phyloP scores from a whole-genome alignment of 2,888 invertebrate genomes.

The Dromius quadrimaculatus region DNA sequence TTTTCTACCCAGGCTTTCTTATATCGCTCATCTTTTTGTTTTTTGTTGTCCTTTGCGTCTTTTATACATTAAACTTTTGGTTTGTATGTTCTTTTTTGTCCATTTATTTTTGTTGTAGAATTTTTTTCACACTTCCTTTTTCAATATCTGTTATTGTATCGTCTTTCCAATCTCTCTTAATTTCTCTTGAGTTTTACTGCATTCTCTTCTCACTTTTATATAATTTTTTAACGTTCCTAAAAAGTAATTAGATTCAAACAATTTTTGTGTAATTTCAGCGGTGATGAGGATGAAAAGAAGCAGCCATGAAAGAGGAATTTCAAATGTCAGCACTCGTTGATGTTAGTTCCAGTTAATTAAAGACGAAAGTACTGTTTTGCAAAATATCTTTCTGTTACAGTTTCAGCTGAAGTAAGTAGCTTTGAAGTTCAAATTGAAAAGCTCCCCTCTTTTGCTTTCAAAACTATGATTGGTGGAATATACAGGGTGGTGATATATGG shows the following conservation, averaged over 20 bases:
- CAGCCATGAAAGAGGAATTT: not conserved
- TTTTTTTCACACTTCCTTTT: too few species aligned
- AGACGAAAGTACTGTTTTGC: constrained; percentile 33
- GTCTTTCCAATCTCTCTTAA: too few species aligned
- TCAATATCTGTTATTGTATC: too few species aligned
- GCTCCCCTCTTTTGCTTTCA: not conserved
- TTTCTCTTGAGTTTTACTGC: too few species aligned
- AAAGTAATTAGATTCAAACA: not conserved
- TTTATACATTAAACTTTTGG: too few species aligned
- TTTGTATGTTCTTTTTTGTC: too few species aligned
- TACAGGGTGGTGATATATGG: constrained; percentile 31
- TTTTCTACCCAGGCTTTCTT: too few species aligned
- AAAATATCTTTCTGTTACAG: constrained; percentile 14
- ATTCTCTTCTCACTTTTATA: too few species aligned
- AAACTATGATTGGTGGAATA: constrained; percentile 10
- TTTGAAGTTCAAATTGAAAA: constrained; percentile 33
- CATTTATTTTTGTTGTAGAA: too few species aligned
- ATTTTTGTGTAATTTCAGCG: not conserved
- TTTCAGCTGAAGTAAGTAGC: too few species aligned
- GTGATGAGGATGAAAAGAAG: not conserved
- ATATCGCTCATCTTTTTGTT: too few species aligned
- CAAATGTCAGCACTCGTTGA: constrained; percentile 10
- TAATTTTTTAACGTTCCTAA: not conserved
- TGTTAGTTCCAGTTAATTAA: constrained; percentile 30
- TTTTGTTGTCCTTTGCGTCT: too few species aligned